Base-by-base conservation (phyloP, 2,113 vertebrate species). In the Ceuthmochares aereus region DNA sequence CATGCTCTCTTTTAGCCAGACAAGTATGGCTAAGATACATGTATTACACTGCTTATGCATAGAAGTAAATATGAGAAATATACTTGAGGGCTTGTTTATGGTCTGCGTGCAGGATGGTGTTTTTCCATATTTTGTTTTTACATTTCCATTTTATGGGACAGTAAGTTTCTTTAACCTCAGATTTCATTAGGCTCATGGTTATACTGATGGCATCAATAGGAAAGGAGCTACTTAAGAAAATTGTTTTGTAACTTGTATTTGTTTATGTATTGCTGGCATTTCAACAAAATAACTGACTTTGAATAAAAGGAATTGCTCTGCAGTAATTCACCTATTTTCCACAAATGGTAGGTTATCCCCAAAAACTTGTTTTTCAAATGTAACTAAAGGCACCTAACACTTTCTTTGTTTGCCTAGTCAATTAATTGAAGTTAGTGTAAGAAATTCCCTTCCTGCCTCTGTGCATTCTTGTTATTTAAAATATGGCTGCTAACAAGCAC, bases 281-380 rank as follows among this genome's bases (percentile, higher is more conserved):
- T 84, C 14, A 74, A 88, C 94, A 85, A 88, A 36, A 76, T 42
- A 68, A 63, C 10, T 43, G 37, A 70, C 16, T 9, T 70, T 70
- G 21, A 43, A 29, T 30, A 37, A 84, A 93, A 90, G 5, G 8
- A 79, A 80, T 2, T 30, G 6, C 6, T 83, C 16, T 70, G 4
- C 42, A 49, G 32, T 59, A 69, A 70, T 37, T 58, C 55, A 45
- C 54, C 19, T 45, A 29, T 47, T 73, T 69, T 90, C 15, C 42
- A 47, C 9, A 58, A 52, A 63, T 8, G 2, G 1, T 37, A 16
- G 2, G 3, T 20, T 40, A 1, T 68, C 16, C 22, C 30, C 8
- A 17, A 59, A 80, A 78, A 15, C 6, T n/a, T 74, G 6, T 32
- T 21, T 83, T 89, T 83, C 67, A 14, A 80, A 72, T 30, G 3